Percentiles rank a stretch among this genome's conserved stretches.
Evolutionary conservation across 2,888 invertebrate species (phyloP).

Genomic region (Calameuta idolon): DNA sequence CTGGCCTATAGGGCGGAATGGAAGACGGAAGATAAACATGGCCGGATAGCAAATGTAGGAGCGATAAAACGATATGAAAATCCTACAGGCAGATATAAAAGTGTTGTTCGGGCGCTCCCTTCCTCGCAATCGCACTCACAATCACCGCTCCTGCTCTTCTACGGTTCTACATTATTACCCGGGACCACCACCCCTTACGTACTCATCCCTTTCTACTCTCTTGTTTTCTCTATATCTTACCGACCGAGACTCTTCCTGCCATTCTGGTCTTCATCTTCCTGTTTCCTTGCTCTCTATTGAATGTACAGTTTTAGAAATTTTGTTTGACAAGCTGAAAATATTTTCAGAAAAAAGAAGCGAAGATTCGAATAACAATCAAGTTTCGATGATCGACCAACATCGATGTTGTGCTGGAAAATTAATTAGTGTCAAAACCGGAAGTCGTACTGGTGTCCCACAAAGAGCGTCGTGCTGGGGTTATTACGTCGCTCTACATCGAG

Average conservation of each 20-base stretch:
- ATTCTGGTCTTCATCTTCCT: constrained; percentile 6
- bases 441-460: constrained; percentile 12
- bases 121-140: constrained; percentile 31
- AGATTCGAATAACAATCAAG: neutral
- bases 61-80: constrained; percentile 51
- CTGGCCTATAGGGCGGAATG: constrained; percentile 22
- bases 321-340: neutral
- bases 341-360: neutral
- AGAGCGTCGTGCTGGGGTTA: constrained; percentile 14
- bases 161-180: constrained; percentile 7
- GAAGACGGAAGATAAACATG: constrained; percentile 44
- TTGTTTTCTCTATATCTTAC: constrained; percentile 25
- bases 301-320: neutral
- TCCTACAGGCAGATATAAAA: constrained; percentile 47
- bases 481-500: constrained; percentile 9
- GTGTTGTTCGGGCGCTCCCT: constrained; percentile 42
- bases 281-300: constrained; percentile 12
- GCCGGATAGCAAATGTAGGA: constrained; percentile 48
- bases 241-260: constrained; percentile 19
- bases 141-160: constrained; percentile 21
- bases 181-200: constrained; percentile 6
- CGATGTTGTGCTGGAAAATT: neutral
- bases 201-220: constrained; percentile 29
- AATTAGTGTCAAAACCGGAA: neutral
- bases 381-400: neutral